Base-by-base conservation (phyloP, 2,797 vertebrate genomes). In the Serranus cabrilla region DNA sequence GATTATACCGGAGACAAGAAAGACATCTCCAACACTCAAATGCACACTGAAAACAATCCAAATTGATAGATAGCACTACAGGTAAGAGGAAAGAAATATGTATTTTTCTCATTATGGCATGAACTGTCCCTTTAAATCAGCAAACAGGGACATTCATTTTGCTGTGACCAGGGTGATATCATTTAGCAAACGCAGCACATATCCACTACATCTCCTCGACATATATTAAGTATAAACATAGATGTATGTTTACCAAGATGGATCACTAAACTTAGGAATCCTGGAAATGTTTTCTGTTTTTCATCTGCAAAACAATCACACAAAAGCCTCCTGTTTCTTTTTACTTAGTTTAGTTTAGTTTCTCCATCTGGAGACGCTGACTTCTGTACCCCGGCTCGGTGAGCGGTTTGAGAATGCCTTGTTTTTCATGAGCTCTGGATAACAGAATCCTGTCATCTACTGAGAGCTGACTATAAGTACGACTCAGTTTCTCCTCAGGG, bases 361-460 rank as follows among this genome's bases (percentile, higher is more conserved):
- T 70, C 79, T 78, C 77, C 81, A 81, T 89, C 87, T 80, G 81
- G 79, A 88, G 89, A 90, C 74, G 31, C 74, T 86, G 90, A 92
- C 87, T 93, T 91, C 74, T 91, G 82, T 81, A 74, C 82, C 86
- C 84, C 18, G 12, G 78, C 87, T 87, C 79, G 58, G 86, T 50
- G 78, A 87, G 89, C 80, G 54, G 87, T 87, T 92, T 84, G 85
- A 91, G 84, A 87, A 72, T 39, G 85, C 84, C 81, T 89, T 87
- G 89, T 88, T 93, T 92, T 88, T 80, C 80, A 78, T 71, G 85
- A 84, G 86, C 85, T 86, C 70, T 71, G 90, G 88, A 92, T 93
- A 93, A 93, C 90, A 92, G 90, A 90, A 91, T 90, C 86, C 92
- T 94, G 92, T 94, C 93, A 94, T 94, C 91, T 93, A 93, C 91